A percentile compares a stretch with the other conserved stretches of the same genome.
Conservation (phyloP, 2,797 vertebrate species). For the Coregonus sp. region DNA sequence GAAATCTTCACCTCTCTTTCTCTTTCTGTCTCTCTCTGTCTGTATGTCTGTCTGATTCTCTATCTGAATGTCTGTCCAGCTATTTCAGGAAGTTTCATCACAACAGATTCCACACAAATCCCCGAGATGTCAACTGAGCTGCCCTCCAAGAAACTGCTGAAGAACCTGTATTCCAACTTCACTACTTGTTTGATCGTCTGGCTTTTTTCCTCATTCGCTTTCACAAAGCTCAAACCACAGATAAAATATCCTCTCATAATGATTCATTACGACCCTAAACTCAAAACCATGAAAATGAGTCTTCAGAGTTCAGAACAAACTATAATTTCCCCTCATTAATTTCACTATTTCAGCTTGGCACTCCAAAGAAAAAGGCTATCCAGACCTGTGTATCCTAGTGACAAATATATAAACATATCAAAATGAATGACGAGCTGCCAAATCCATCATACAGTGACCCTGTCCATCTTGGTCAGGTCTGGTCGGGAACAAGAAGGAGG, state of each 20-base stretch:
- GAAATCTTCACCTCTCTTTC: not conserved
- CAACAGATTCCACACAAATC: constrained; percentile 29
- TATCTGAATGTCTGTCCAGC: too few species aligned
- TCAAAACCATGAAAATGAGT: constrained; percentile 39
- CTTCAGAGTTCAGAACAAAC: constrained; percentile 13
- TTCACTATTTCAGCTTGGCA: constrained; percentile 29
- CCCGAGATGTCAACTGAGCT: constrained; percentile 11
- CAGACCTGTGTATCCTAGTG: not conserved
- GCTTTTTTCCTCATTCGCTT: constrained; percentile 36
- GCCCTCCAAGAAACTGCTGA: constrained; percentile 30
- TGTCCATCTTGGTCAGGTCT: constrained; percentile 35
- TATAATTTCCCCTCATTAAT: constrained; percentile 28
- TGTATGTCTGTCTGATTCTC: too few species aligned
- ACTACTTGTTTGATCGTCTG: constrained; percentile 52
- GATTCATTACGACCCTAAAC: constrained; percentile 22
- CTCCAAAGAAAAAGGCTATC: not conserved
- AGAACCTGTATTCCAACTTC: constrained; percentile 34
- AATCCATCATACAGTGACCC: not conserved
- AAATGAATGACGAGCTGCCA: not conserved
- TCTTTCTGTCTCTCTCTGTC: too few species aligned
- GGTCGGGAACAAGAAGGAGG: constrained; percentile 20
- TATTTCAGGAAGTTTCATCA: constrained; percentile 60
- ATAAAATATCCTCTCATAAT: constrained; percentile 17
- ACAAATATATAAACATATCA: not conserved
- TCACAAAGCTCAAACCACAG: constrained; percentile 40